Base-by-base conservation (phyloP, 2,888 invertebrate genomes). In the Rotaria sp. region DNA sequence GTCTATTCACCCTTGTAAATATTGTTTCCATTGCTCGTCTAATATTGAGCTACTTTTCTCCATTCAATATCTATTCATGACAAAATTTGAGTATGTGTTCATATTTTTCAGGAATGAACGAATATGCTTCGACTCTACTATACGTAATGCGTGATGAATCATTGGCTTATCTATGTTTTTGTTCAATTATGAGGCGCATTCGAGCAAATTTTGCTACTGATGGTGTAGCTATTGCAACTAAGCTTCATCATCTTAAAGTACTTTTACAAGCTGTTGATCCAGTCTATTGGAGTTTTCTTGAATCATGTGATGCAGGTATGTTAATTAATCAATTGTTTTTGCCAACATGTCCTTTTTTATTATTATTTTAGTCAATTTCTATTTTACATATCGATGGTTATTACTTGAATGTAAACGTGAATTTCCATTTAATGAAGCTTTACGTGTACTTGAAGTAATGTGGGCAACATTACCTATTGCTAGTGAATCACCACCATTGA, bases 111-210 rank as follows among this genome's bases (percentile, higher is more conserved):
- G 75, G 97, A 74, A 98, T 98, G 97, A 96, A 96, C 86, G 98
- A 98, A 91, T 92, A 98, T 59, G 97, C 97, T 0, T 96, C 97
- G 0, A 97, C 97, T 0, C 92, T 98, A 59, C 92, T 98, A 3
- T 96, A 96, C n/a, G 96, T 96, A 0, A 96, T 97, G 95, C 94
- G 95, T 85, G 96, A 97, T 90, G 97, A 98, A 91, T 96, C 96
- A 0, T 95, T 96, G 89, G 96, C 97, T 0, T 98, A 97, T 90
- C 95, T 97, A 88, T 97, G 96, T 89, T 95, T 98, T 89, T 97
- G 97, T 91, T 96, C 96, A 0, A 93, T 97, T 30, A 98, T 98
- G 97, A 93, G 94, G 50, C 93, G 97, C 18, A 92, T 97, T 84
- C 93, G 94, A 88, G 94, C 94, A 24, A 97, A 97, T 92, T 98